These are phyloP conservation scores for Heliconius melpomene DNA, from an alignment of 1,140 invertebrate species.

Conservation along the genomic window DNA sequence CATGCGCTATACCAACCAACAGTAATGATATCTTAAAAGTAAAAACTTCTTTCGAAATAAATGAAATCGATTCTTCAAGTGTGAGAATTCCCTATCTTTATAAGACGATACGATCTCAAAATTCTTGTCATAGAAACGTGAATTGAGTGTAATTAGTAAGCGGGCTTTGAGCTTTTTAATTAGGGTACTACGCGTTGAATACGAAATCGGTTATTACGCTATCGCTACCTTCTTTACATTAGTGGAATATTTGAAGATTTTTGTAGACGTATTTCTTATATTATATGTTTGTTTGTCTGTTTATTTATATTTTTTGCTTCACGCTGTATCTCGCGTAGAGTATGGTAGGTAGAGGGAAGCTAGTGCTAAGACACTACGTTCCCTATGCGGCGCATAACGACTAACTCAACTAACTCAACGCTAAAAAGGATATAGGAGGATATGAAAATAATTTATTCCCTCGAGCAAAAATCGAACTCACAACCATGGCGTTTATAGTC, in stretches of 20 bases:
- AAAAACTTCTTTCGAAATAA: neutral
- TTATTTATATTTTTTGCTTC: no score
- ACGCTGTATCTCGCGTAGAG: no score
- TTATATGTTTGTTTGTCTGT: neutral
- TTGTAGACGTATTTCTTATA: neutral
- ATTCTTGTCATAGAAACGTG: constrained; percentile 15
- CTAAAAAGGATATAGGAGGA: no score
- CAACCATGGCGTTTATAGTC: no score
- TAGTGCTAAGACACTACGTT: no score
- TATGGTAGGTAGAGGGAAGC: no score
- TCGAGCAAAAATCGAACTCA: no score
- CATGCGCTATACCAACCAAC: no score
- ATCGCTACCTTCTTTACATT: neutral
- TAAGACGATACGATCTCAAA: constrained; percentile 8
- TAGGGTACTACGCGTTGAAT: neutral
- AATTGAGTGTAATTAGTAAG: constrained; percentile 23
- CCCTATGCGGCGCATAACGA: no score
- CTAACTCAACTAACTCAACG: no score
- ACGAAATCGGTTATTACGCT: neutral
- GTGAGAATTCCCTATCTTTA: constrained; percentile 6
- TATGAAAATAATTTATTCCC: no score
- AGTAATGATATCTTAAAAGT: neutral
- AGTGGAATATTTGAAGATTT: neutral
- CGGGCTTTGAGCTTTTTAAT: constrained; percentile 13
- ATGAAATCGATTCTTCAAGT: neutral